Conservation (phyloP, 1,140 invertebrate species). For the Dreissena polymorpha region DNA sequence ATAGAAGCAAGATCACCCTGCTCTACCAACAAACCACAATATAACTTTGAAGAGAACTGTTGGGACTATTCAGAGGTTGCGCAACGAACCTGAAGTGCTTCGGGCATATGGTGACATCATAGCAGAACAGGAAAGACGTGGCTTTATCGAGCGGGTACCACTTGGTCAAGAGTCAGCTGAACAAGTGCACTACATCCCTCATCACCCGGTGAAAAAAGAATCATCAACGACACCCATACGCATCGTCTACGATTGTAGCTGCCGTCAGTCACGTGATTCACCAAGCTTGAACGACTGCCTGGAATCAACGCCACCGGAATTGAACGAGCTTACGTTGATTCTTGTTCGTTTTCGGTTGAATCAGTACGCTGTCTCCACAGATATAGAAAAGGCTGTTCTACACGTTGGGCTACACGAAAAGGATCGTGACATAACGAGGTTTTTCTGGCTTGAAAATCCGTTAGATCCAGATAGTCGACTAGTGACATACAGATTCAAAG, state of each 20-base stretch:
- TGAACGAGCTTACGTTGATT: constrained; percentile 3
- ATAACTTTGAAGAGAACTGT: too few species aligned
- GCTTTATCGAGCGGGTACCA: constrained; percentile 5
- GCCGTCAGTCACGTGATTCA: neutral
- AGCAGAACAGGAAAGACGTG: neutral
- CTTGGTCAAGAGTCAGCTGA: neutral
- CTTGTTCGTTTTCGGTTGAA: neutral
- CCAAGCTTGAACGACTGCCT: constrained; percentile 14
- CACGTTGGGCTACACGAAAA: too few species aligned
- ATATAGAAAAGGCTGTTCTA: too few species aligned
- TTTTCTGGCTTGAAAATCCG: too few species aligned
- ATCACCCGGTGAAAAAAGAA: constrained; percentile 30
- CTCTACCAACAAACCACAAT: too few species aligned
- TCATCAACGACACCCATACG: constrained; percentile 10
- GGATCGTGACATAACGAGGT: too few species aligned
- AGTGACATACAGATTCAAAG: too few species aligned
- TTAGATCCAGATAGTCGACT: too few species aligned
- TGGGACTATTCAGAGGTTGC: too few species aligned
- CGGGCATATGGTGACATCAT: constrained; percentile 26
- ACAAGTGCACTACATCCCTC: constrained; percentile 25
- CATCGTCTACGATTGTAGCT: constrained; percentile 11
- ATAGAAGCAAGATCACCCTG: neutral
- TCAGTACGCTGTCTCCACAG: neutral
- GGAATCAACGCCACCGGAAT: constrained; percentile 8
- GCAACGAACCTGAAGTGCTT: neutral